These are phyloP conservation scores for Leucophenga varia DNA, from an alignment of 1,140 invertebrate genomes.

Conservation along the genomic window DNA sequence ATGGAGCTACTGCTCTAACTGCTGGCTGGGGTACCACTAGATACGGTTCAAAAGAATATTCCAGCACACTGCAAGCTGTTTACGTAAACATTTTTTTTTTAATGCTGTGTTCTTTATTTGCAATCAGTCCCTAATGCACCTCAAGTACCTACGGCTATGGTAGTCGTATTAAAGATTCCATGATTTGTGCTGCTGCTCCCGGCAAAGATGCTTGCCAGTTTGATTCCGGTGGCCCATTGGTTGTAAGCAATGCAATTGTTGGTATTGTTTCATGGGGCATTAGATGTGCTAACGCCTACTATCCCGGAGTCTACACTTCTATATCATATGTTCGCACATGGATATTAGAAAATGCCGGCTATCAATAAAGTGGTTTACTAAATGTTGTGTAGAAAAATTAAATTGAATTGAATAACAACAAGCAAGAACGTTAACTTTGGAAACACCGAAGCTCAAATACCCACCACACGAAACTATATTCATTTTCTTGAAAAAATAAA, in stretches of 20 bases:
- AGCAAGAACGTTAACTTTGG: no score
- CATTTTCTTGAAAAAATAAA: no score
- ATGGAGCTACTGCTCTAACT: constrained; percentile 45
- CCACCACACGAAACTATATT: no score
- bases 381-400: no score
- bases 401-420: no score
- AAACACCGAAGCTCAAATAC: no score
- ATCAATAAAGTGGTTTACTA: no score
- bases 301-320: constrained; percentile 65
- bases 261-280: constrained; percentile 67
- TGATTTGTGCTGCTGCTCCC: constrained; percentile 53
- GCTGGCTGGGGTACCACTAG: constrained; percentile 57
- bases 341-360: no score
- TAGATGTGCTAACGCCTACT: constrained; percentile 25
- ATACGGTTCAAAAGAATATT: constrained; percentile 23
- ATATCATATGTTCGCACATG: constrained; percentile 51
- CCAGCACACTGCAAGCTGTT: constrained; percentile 30
- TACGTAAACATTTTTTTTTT: constrained; percentile 33
- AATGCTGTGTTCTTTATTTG: no score
- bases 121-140: constrained; percentile 15
- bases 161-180: constrained; percentile 7
- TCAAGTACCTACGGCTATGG: constrained; percentile 3
- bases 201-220: constrained; percentile 18
- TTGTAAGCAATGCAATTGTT: constrained; percentile 32
- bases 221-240: constrained; percentile 58